A percentile compares a stretch with the other conserved stretches of the same genome.
phyloP scores from a whole-genome alignment of 2,888 invertebrate species.

The Polydesmus complanatus region DNA sequence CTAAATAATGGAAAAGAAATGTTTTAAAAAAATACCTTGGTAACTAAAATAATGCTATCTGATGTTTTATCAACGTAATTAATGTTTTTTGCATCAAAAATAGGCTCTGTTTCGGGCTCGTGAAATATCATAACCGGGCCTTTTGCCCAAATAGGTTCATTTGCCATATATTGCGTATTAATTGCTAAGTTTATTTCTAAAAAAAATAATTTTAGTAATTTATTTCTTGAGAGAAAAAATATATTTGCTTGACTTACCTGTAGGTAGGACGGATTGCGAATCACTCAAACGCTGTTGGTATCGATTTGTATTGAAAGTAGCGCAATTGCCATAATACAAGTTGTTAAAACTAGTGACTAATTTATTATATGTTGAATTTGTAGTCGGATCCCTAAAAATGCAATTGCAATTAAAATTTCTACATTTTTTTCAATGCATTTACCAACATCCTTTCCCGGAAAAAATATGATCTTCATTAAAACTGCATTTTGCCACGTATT shows the following conservation, averaged over 20 bases:
- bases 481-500: background rate
- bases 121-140: background rate
- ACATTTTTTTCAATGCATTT: background rate
- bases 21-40: background rate
- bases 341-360: background rate
- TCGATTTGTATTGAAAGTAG: background rate
- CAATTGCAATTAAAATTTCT: background rate
- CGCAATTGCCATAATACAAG: background rate
- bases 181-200: background rate
- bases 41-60: background rate
- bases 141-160: background rate
- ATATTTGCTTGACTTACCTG: background rate
- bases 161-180: background rate
- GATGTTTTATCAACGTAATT: background rate
- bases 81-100: background rate
- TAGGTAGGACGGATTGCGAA: background rate
- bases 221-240: too few species aligned
- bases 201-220: too few species aligned
- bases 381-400: background rate
- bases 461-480: background rate
- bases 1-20: background rate
- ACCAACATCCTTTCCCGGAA: background rate
- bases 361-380: background rate
- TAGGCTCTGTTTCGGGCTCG: background rate
- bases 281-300: background rate